Conservation (phyloP, 2,797 vertebrate genomes). For the Falco biarmicus region DNA sequence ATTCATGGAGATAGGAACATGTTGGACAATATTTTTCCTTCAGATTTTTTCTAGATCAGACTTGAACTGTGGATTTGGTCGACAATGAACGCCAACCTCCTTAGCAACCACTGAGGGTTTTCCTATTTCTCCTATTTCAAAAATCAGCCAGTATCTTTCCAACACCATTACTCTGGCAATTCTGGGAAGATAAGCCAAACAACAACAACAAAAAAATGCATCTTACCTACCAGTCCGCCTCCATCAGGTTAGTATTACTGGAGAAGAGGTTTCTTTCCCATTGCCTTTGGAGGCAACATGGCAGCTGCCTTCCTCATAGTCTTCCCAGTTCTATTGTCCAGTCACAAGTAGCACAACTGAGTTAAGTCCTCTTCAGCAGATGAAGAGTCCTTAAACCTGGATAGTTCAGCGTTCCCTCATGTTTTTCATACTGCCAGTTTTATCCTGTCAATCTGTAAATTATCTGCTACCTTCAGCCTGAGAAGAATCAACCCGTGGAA, state of each 20-base stretch:
- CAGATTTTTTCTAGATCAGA: neutral
- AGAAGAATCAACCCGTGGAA: too few relatives aligned
- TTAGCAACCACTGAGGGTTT: neutral
- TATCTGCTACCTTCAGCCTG: neutral
- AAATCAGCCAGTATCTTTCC: neutral
- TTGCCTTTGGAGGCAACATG: neutral
- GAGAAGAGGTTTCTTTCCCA: neutral
- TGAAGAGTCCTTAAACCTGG: neutral
- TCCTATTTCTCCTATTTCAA: neutral
- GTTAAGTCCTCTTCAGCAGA: neutral
- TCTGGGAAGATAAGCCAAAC: neutral
- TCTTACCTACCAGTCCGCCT: neutral
- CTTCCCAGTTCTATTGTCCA: neutral
- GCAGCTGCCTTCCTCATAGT: neutral
- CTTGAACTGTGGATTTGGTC: neutral
- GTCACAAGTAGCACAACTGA: neutral
- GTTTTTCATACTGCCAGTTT: neutral
- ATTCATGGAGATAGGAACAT: neutral
- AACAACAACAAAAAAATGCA: neutral
- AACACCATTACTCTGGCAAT: neutral
- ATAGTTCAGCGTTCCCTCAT: rapidly evolving
- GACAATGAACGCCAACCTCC: neutral
- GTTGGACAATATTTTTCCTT: neutral
- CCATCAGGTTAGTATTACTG: neutral
- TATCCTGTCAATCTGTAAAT: neutral